These are phyloP conservation scores for Oryzias sinensis DNA, from an alignment of 2,797 vertebrate genomes.

Conservation along the genomic window DNA sequence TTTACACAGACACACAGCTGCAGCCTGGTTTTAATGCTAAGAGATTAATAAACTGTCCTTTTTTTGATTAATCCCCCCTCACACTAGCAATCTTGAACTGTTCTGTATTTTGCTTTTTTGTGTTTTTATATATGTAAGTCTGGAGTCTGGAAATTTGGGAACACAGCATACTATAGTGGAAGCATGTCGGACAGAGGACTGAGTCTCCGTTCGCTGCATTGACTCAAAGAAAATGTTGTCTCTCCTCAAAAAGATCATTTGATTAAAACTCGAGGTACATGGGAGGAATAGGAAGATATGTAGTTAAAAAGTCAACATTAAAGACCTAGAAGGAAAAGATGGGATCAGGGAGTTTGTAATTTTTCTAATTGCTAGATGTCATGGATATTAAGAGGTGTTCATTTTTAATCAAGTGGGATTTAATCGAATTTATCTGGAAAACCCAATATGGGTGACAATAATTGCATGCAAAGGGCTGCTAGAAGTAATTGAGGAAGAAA, in stretches of 20 bases:
- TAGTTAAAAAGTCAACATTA: slow-evolving; percentile 18
- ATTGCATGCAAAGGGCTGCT: no score
- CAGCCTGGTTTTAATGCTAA: slow-evolving; percentile 31
- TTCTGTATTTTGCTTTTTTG: slow-evolving; percentile 31
- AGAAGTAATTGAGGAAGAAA: no score
- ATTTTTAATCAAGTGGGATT: no score
- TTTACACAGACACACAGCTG: slow-evolving; percentile 28
- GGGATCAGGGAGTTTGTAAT: slow-evolving; percentile 1
- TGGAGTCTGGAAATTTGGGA: slow-evolving; percentile 7
- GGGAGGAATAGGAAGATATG: slow-evolving; percentile 28
- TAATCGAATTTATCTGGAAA: no score
- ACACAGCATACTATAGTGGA: not conserved
- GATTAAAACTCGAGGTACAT: slow-evolving; percentile 41
- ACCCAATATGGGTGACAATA: no score
- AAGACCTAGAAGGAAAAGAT: not conserved
- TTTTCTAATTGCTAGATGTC: no score
- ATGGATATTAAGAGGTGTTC: no score
- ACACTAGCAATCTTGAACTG: slow-evolving; percentile 25
- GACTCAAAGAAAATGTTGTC: slow-evolving; percentile 15
- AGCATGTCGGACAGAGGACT: not conserved
- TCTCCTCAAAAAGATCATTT: slow-evolving; percentile 29
- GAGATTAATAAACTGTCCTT: slow-evolving; percentile 47
- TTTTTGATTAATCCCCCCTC: slow-evolving; percentile 51
- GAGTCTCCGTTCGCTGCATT: slow-evolving; percentile 7
- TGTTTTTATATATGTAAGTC: slow-evolving; percentile 22